Base-by-base conservation (phyloP, 2,113 vertebrate genomes). In the Zapus hudsonius region DNA sequence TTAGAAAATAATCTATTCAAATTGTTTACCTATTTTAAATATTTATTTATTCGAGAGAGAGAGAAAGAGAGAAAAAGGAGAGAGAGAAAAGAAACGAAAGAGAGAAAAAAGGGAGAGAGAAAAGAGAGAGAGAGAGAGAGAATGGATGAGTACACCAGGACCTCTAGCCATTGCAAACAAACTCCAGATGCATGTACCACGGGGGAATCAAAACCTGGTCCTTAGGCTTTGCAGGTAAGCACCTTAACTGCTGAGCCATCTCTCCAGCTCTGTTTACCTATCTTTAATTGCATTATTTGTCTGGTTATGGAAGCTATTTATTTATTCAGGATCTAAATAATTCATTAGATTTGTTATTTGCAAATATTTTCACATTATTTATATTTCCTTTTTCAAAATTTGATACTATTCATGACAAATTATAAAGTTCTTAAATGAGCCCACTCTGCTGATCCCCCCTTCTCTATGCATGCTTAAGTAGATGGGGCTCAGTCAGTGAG, bases 391-490 rank as follows among this genome's bases (percentile, higher is more conserved):
- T 78, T 67, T 29, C 82, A 72, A 44, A 85, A 92, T 67, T 83
- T 70, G 66, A 55, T 52, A 19, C 23, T 19, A 57, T 74, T 86
- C 38, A 64, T 12, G 42, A 57, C 3, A 44, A 40, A 59, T n/a
- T 4, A n/a, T 42, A 13, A 69, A 7, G 7, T 64, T 57, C 29
- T 11, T n/a, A 7, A 36, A 61, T 52, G 27, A 27, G 12, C 2
- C 2, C 10, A 17, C 7, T 0, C 0, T 15, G 2, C 25, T 40
- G 13, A 42, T 25, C 8, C 2, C 8, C 15, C 7, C 0, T n/a
- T n/a, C n/a, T n/a, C n/a, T n/a, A 0, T 22, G 3, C 25, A 5
- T 19, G 22, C 40, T 38, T 67, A 38, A 33, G 63, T 7, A 7
- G 2, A 29, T 20, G 7, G 23, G 27, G 27, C 15, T 69, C 57